Base-by-base conservation (phyloP, 2,113 vertebrate species). In the Podarcis muralis region DNA sequence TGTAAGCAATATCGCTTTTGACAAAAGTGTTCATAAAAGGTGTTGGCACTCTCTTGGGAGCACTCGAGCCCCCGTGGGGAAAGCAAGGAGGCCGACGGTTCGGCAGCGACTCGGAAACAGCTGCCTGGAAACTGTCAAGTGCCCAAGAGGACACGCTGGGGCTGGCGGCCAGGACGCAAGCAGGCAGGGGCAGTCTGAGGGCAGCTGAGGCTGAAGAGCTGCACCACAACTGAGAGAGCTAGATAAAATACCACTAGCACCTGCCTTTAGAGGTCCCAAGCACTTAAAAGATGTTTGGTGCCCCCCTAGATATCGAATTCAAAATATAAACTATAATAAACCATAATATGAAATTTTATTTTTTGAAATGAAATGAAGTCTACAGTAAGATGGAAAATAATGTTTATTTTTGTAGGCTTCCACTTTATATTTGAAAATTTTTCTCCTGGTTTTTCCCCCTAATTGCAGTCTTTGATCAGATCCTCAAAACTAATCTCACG, bases 1-100 rank as follows among this genome's bases (percentile, higher is more conserved):
- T 40, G 78, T 85, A 72, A 78, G n/a, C 53, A 80, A 84, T 83
- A 48, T 77, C 82, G 69, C 48, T 88, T 89, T 89, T 89, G 91
- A 84, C n/a, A 83, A 78, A 88, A 89, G 40, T 72, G 72, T 90
- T 90, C 88, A 48, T 84, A 85, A 81, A 88, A 76, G 65, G 37
- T 57, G 43, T 62, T 65, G 65, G 32, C 13, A 30, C 72, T 88
- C 53, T 85, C 59, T 40, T 68, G 30, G 68, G 74, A 23, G 87
- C 84, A 77, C 81, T 65, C 86, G 35, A 81, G 69, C 32, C 37
- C 1, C 13, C 1, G 43, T 37, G 78, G 65, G 5, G 12, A 59
- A n/a, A 85, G 35, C 13, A 32, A 79, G 37, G 37, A 16, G 62
- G 65, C 43, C 37, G 71, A 48, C 8, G 40, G 85, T 66, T 20